Evolutionary conservation across 1,140 invertebrate genomes (phyloP).

Genomic region (Dreissena polymorpha): DNA sequence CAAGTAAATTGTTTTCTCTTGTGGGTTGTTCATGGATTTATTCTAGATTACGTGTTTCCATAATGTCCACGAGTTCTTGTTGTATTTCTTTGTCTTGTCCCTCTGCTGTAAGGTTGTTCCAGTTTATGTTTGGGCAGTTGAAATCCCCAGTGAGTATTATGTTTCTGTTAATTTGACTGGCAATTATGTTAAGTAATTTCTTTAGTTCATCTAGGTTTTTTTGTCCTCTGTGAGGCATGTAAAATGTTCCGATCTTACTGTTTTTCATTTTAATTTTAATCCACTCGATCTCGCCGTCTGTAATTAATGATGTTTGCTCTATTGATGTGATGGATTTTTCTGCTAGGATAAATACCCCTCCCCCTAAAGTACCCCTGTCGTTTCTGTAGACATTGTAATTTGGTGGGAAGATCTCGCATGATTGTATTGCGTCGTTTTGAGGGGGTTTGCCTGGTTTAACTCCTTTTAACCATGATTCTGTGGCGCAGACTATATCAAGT

Average conservation of each 20-base stretch:
- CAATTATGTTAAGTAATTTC: background rate
- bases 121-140: constrained; percentile 32
- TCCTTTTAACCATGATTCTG: constrained; percentile 46
- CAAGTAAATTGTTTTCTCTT: constrained; percentile 20
- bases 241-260: constrained; percentile 1
- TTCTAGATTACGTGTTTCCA: background rate
- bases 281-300: constrained; percentile 11
- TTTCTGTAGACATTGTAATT: constrained; percentile 26
- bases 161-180: background rate
- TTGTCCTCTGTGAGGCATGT: constrained; percentile 14
- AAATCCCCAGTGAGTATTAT: constrained; percentile 24
- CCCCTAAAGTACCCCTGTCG: background rate
- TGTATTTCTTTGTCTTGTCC: constrained; percentile 3
- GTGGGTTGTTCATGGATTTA: constrained; percentile 33
- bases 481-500: constrained; percentile 45
- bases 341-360: background rate
- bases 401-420: constrained; percentile 43
- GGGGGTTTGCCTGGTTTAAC: constrained; percentile 25
- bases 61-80: constrained; percentile 21
- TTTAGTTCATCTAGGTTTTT: background rate
- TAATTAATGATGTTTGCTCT: background rate
- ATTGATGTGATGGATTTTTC: background rate
- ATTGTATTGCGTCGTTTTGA: constrained; percentile 11
- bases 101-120: constrained; percentile 1
- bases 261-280: constrained; percentile 15